A percentile compares a stretch with the other conserved stretches of the same genome.
These are phyloP conservation scores for Sturmia bella DNA, from an alignment of 2,888 invertebrate genomes.

Conservation along the genomic window DNA sequence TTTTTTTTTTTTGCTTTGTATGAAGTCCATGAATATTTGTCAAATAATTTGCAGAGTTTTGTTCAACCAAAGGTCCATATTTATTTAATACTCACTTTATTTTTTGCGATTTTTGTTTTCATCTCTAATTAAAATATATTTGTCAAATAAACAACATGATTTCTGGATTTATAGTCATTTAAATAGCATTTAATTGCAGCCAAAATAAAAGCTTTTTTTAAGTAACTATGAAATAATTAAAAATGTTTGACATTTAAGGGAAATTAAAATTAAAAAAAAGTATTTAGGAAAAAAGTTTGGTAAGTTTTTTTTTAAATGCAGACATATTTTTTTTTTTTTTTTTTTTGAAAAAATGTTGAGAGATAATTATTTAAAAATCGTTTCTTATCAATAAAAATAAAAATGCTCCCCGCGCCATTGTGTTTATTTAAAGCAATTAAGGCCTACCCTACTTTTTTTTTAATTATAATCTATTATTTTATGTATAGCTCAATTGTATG, in stretches of 20 bases:
- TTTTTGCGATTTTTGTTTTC: slow-evolving; percentile 2
- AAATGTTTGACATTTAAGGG: not conserved
- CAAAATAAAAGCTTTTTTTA: slow-evolving; percentile 20
- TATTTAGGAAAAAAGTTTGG: not conserved
- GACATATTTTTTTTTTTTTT: not conserved
- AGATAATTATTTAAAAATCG: not conserved
- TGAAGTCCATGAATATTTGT: slow-evolving; percentile 61
- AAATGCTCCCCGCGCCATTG: too few relatives aligned
- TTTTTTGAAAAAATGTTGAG: too few relatives aligned
- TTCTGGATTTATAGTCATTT: slow-evolving; percentile 53
- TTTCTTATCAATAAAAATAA: too few relatives aligned
- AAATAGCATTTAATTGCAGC: slow-evolving; percentile 49
- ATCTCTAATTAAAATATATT: slow-evolving; percentile 68
- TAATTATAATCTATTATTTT: not conserved
- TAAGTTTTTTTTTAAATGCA: not conserved
- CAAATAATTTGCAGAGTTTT: slow-evolving; percentile 65
- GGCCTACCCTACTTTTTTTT: not conserved
- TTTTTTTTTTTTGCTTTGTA: slow-evolving; percentile 39
- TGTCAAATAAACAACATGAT: slow-evolving; percentile 65
- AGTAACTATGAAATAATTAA: slow-evolving; percentile 33
- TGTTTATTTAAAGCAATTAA: not conserved
- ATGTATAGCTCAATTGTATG: not conserved
- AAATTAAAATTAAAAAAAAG: too few relatives aligned
- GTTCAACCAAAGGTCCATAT: slow-evolving; percentile 20
- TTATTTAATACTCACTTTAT: slow-evolving; percentile 37